phyloP scores from a whole-genome alignment of 1,140 invertebrate species.

The Elymnias hypermnestra region DNA sequence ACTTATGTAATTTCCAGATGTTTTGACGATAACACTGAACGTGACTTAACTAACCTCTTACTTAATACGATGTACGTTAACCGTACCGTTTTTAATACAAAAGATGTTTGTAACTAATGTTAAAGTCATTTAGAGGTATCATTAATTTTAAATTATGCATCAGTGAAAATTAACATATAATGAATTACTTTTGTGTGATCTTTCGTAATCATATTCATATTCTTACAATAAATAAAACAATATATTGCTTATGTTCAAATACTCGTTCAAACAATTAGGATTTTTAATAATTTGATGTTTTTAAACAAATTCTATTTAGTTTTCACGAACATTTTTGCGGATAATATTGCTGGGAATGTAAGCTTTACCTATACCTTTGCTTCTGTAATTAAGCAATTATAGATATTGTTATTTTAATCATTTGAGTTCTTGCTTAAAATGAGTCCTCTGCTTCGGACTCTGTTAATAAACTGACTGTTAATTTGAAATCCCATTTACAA shows the following conservation, averaged over 20 bases:
- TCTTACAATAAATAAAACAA: constrained; percentile 20
- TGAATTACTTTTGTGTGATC: constrained; percentile 43
- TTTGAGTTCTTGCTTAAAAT: no score
- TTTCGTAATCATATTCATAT: constrained; percentile 36
- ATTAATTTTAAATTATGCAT: constrained; percentile 62
- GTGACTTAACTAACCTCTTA: constrained; percentile 61
- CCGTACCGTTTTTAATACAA: constrained; percentile 48
- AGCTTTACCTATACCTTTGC: no score
- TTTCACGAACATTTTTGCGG: no score
- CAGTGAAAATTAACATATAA: constrained; percentile 54
- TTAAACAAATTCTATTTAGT: no score
- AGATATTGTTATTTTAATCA: no score
- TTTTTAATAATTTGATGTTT: no score
- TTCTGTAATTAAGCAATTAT: no score
- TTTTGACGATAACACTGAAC: constrained; percentile 48
- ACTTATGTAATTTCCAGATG: constrained; percentile 45
- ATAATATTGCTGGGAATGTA: no score
- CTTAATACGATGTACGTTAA: constrained; percentile 38
- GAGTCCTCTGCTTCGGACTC: no score
- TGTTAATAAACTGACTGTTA: no score
- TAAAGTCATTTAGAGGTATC: constrained; percentile 47
- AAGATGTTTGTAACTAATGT: constrained; percentile 50
- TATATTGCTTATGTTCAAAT: background rate
- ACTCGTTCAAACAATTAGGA: background rate
- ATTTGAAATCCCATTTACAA: no score